Evolutionary conservation across 1,140 invertebrate species (phyloP).

Genomic region (Sminthurides bifidus): DNA sequence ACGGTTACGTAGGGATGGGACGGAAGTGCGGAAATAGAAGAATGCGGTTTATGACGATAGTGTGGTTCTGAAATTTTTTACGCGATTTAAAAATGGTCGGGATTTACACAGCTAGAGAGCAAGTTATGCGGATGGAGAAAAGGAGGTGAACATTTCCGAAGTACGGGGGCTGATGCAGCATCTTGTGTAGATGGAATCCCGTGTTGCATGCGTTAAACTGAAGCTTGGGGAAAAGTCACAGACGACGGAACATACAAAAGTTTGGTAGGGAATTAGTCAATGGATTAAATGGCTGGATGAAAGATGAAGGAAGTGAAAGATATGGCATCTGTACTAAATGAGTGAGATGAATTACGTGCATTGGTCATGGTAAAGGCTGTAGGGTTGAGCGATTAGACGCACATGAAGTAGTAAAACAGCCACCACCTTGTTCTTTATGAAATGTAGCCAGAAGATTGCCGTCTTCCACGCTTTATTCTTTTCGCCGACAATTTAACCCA

Average conservation of each 20-base stretch:
- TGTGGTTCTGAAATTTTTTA: neutral
- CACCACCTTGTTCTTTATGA: neutral
- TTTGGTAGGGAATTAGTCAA: constrained; percentile 5
- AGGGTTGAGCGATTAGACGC: neutral
- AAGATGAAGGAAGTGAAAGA: constrained; percentile 17
- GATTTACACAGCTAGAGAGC: neutral
- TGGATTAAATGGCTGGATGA: constrained; percentile 6
- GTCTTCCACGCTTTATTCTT: no score
- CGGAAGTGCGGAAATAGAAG: no score
- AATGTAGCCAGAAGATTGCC: no score
- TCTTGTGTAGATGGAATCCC: no score
- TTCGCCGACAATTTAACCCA: no score
- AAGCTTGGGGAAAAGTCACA: no score
- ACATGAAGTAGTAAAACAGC: neutral
- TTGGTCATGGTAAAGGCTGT: constrained; percentile 23
- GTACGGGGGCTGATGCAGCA: no score
- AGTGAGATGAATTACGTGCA: constrained; percentile 28
- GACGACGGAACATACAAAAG: no score
- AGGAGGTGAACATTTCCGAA: no score
- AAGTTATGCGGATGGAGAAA: neutral
- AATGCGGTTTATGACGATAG: neutral
- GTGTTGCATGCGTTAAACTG: no score
- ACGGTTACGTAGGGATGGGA: no score
- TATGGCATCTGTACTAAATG: constrained; percentile 27
- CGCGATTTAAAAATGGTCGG: neutral